Conservation (phyloP, 2,113 vertebrate species). For the Campylorhamphus procurvoides region DNA sequence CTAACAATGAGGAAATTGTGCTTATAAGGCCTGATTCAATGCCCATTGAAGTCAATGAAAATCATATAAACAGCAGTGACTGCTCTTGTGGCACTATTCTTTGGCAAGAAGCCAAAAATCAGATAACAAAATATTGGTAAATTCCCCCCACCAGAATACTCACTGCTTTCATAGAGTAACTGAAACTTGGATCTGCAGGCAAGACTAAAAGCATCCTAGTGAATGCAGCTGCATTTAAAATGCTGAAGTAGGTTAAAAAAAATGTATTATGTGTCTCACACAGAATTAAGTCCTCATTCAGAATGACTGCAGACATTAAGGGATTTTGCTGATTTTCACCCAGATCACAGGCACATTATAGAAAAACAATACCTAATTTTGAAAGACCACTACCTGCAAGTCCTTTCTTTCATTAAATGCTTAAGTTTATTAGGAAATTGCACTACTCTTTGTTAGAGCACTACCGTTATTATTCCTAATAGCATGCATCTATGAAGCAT, state of each 20-base stretch:
- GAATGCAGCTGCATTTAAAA: not conserved
- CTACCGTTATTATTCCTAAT: not conserved
- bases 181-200: not conserved
- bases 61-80: constrained; percentile 29
- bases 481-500: not conserved
- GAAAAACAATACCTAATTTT: not conserved
- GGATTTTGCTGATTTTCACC: not conserved
- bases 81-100: constrained; percentile 10
- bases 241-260: not conserved
- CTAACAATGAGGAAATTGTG: constrained; percentile 66
- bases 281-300: not conserved
- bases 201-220: not conserved
- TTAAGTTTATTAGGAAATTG: not conserved
- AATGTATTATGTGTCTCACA: not conserved
- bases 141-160: not conserved
- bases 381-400: not conserved
- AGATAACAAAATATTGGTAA: not conserved
- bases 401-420: not conserved
- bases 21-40: constrained; percentile 35
- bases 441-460: not conserved
- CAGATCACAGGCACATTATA: not conserved
- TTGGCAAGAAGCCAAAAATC: not conserved
- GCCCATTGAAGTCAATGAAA: constrained; percentile 41
- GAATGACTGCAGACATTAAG: not conserved
- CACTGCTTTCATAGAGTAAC: not conserved